Base-by-base conservation (phyloP, 2,888 invertebrate species). In the Colletes collaris region DNA sequence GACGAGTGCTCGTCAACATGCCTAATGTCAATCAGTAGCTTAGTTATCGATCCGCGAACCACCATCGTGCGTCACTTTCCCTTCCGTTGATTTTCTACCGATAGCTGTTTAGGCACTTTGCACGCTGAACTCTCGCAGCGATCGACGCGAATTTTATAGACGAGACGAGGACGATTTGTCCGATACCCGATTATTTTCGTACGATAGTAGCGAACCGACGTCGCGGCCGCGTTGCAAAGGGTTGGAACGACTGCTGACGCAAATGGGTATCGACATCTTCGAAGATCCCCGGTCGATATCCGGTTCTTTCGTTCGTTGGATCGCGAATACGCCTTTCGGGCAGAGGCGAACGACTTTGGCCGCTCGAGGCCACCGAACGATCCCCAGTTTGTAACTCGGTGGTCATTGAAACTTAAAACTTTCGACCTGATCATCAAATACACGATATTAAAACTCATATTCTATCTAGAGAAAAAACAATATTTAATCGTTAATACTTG, bases 11-110 rank as follows among this genome's bases (percentile, higher is more conserved):
- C 55, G 69, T 65, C 69, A 46, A 46, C 46, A 76, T 65, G 78
- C 78, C 78, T 78, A 78, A 78, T 55, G 64, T 69, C 76, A 50
- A 78, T 78, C 76, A 55, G 13, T 76, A 76, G 78, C 55, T 78
- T 65, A 71, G 64, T 19, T 13, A 53, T 16, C 62, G 10, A 62
- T 13, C 66, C 64, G 55, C 35, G 66, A 66, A 55, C 35, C 52
- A 59, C 16, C 75, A 37, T 37, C 68, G 59, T 50, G 76, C 55
- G 44, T 62, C 76, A 76, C 75, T 74, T 63, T 68, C 67, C 74
- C 49, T 64, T 44, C 78, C 40, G 16, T 69, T 69, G 59, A 13
- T 78, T 78, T 76, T 76, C 55, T 69, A 76, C 44, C 69, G 63
- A 27, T 76, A 65, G 64, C 76, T 59, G 8, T 69, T 8, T 8